Percentiles rank a stretch among this genome's conserved stretches.
Conservation (phyloP, 2,797 vertebrate species). For the Avahi laniger region DNA sequence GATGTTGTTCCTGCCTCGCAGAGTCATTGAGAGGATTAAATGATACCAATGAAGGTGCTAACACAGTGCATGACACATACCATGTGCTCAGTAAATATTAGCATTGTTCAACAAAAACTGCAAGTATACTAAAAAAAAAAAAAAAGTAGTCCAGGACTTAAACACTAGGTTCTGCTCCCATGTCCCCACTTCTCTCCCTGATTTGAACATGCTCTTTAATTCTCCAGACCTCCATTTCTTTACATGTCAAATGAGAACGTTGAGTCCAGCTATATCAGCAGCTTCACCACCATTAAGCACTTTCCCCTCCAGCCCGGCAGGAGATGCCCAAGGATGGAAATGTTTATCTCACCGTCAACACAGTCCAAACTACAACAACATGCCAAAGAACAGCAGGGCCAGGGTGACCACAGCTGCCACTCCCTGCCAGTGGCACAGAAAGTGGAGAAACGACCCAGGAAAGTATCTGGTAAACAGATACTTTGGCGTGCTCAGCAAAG, state of each 20-base stretch:
- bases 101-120: neutral
- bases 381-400: neutral
- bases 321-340: neutral
- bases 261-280: neutral
- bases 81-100: constrained; percentile 2
- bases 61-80: neutral
- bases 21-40: neutral
- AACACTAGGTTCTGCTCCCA: neutral
- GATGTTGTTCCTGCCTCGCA: neutral
- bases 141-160: neutral
- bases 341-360: neutral
- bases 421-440: neutral
- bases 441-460: neutral
- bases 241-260: neutral
- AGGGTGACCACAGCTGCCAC: neutral
- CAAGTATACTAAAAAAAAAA: neutral
- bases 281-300: neutral
- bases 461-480: neutral
- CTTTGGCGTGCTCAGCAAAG: neutral
- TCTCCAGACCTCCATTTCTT: neutral
- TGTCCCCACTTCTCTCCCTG: neutral
- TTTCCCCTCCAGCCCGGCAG: neutral
- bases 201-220: neutral
- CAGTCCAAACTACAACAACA: neutral
- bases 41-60: neutral